Base-by-base conservation (phyloP, 2,888 invertebrate genomes). In the Cactoblastis cactorum region DNA sequence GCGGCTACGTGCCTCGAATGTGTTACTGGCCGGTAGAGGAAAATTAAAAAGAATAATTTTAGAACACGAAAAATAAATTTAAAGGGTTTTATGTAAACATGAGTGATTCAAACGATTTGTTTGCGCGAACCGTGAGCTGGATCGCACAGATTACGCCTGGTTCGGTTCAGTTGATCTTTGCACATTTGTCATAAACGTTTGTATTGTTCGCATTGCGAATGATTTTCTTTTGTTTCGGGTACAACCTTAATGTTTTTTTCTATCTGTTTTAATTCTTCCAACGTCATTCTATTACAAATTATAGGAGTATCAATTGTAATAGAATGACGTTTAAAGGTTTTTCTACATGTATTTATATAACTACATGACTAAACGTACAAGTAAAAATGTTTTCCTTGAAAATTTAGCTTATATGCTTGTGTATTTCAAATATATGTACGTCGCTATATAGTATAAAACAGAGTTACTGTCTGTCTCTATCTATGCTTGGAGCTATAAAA, bases 1-100 rank as follows among this genome's bases (percentile, higher is more conserved):
- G 69, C 67, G 61, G 64, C 63, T 58, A 74, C 79, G 77, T 76
- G 80, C 72, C 67, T 55, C 52, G 77, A 82, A 79, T 82, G 63
- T 70, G 62, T 53, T 57, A 52, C 52, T 45, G 50, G 41, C 34
- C 45, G 58, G 49, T 52, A 50, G 56, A 53, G 63, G 67, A 69
- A 76, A 77, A 71, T 71, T 70, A 69, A 73, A 75, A 72, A 62
- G 53, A 67, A 67, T 68, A 64, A 66, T 67, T 63, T 62, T 59
- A 54, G 15, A 56, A 58, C 53, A 55, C 58, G 51, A 54, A 28
- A 59, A 61, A 66, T 62, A 63, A 65, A 72, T 65, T 67, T 56
- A 62, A 57, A 62, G 63, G 56, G 50, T 58, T 58, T 58, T 56
- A 56, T 58, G 60, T 56, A 57, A 61, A 61, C 59, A 63, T 58